These are phyloP conservation scores for Sternotherus odoratus DNA, from an alignment of 2,797 vertebrate species.

Conservation along the genomic window DNA sequence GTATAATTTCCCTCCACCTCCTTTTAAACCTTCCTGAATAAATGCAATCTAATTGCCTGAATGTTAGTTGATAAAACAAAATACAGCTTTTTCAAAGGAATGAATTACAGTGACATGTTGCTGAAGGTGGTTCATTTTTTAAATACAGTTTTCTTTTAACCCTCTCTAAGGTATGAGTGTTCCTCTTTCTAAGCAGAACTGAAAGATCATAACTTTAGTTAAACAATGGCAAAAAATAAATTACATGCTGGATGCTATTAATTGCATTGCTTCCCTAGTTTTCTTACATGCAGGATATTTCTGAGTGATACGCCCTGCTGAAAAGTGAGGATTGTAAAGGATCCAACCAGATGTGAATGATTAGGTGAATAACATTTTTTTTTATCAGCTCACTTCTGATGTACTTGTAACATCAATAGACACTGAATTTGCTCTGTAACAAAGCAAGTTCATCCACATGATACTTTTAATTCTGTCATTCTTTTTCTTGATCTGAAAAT, in stretches of 20 bases:
- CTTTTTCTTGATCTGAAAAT: slow-evolving; percentile 31
- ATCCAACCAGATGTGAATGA: neutral
- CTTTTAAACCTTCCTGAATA: slow-evolving; percentile 47
- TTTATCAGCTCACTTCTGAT: slow-evolving; percentile 8
- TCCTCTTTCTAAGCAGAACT: slow-evolving; percentile 7
- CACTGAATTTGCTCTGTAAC: slow-evolving; percentile 31
- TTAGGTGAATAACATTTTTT: neutral
- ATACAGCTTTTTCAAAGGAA: slow-evolving; percentile 21
- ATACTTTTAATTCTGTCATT: slow-evolving; percentile 27
- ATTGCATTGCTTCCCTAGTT: neutral
- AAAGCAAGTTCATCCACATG: slow-evolving; percentile 1
- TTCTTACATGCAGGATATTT: neutral
- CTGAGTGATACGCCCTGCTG: neutral
- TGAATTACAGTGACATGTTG: neutral
- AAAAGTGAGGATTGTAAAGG: neutral
- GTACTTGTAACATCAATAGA: neutral
- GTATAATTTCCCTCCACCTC: slow-evolving; percentile 45
- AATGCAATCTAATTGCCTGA: slow-evolving; percentile 33
- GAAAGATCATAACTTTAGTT: neutral
- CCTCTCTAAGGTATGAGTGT: neutral
- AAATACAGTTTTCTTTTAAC: neutral
- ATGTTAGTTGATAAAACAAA: slow-evolving; percentile 27
- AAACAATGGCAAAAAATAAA: neutral
- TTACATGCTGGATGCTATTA: neutral
- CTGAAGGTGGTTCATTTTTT: slow-evolving; percentile 7